Base-by-base conservation (phyloP, 2,888 invertebrate species). In the Harmothoe impar region DNA sequence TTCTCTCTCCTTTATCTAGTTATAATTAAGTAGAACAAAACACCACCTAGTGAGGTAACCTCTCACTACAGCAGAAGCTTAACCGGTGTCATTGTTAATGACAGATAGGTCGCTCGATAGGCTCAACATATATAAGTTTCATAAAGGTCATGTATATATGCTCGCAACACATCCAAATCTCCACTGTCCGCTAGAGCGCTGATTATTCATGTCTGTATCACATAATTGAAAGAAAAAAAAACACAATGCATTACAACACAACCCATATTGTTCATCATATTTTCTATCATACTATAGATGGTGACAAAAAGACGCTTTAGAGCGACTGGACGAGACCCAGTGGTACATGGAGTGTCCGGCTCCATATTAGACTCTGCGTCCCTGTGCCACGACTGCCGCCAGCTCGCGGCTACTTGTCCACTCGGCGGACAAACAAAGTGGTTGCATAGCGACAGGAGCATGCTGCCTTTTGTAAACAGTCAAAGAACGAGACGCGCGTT, bases 391-490 rank as follows among this genome's bases (percentile, higher is more conserved):
- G 23, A 33, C 20, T 81, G 81, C 35, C 5, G 81, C 43, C 81
- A 81, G 35, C 81, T 81, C 1, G 35, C 81, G 81, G 81, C 33
- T 5, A 15, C 29, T 25, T 23, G 43, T 81, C 81, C 81, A 81
- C 35, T 81, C n/a, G 35, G 25, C 43, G 81, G 81, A 81, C 81
- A 81, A 86, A 86, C 25, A 56, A 86, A 52, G 33, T 15, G 86
- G 86, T 86, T 86, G 86, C 86, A 86, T 86, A 86, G 86, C 86
- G 86, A 86, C 86, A 86, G 86, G n/a, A 52, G 86, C 33, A 31
- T 84, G 86, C 86, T 86, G 86, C 86, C 86, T 86, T 43, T 86
- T 86, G 52, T 81, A 81, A 56, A 56, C 56, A 54, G 86, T 86
- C 86, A 54, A 54, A 31, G 86, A 86, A 86, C 86, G n/a, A 86